Percentiles rank a stretch among this genome's conserved stretches.
phyloP scores from a whole-genome alignment of 2,797 vertebrate species.

The Synaphobranchus kaupii region DNA sequence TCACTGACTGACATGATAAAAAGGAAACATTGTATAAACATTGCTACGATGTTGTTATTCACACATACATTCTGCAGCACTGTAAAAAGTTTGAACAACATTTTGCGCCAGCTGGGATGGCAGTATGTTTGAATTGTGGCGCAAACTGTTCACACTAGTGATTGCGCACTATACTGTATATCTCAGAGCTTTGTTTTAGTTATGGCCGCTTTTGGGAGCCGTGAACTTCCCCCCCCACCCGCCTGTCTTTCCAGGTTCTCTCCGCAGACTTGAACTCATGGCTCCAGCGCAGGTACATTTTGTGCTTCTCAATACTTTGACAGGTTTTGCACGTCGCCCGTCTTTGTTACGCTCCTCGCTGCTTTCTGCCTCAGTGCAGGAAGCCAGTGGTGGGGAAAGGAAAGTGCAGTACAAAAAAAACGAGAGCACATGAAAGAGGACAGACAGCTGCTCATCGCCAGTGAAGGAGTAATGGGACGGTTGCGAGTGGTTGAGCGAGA shows the following conservation, averaged over 20 bases:
- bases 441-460: neutral
- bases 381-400: conserved; percentile 1
- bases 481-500: neutral
- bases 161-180: neutral
- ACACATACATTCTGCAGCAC: neutral
- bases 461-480: neutral
- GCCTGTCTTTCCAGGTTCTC: neutral
- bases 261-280: conserved; percentile 3
- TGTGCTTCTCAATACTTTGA: conserved; percentile 13
- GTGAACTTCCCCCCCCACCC: neutral
- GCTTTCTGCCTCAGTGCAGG: conserved; percentile 17
- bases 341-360: neutral
- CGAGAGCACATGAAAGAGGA: neutral
- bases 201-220: neutral
- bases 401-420: conserved; percentile 1
- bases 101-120: neutral
- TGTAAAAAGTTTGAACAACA: neutral
- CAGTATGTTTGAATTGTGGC: neutral
- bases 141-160: neutral
- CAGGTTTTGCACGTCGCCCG: neutral
- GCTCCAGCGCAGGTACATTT: neutral
- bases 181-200: neutral
- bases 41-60: neutral
- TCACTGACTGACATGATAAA: neutral
- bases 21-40: neutral